Evolutionary conservation across 2,888 invertebrate species (phyloP), one percentile per base, ranked within the genome.

Genomic region (Drosophila infuscata): DNA sequence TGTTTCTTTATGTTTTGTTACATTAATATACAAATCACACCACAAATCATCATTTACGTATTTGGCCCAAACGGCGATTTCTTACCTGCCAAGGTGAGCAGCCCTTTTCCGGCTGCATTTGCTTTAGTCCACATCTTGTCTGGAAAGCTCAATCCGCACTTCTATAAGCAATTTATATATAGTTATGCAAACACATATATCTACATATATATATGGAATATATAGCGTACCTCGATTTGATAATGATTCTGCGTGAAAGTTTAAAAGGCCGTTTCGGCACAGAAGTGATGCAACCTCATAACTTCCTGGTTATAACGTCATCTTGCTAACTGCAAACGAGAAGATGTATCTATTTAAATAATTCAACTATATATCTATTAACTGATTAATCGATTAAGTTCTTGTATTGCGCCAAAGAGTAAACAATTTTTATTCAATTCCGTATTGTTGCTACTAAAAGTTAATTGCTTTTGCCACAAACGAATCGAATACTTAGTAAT

Each of bases 81-180:
- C 54, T 91, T 90, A 92, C 92, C 92, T 92, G 92, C 83, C 68
- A 92, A 69, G 71, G 84, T 82, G 75, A 92, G 74, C 79, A 92
- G 88, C 90, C 91, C 88, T 68, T 88, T 89, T 66, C 82, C 81
- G 61, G 70, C 69, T 68, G 70, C 71, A 62, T 54, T 78, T 57
- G 70, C 71, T 65, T 71, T 74, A n/a, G 69, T 74, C 87, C 71
- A 79, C 84, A 84, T 84, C 25, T 70, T 75, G 63, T 36, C 62
- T 46, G 56, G 32, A 48, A 25, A 43, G 17, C 60, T 49, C 36
- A 20, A 63, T 63, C 17, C 54, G 32, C 48, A 41, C 15, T 41
- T 43, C 41, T 63, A 17, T 0, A 48, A 64, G n/a, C 15, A 25
- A 38, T 3, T 2, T 38, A 4, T 4, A 4, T 4, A 20, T 9